Evolutionary conservation across 2,113 vertebrate species (phyloP).

Genomic region (Xenopus tropicalis): DNA sequence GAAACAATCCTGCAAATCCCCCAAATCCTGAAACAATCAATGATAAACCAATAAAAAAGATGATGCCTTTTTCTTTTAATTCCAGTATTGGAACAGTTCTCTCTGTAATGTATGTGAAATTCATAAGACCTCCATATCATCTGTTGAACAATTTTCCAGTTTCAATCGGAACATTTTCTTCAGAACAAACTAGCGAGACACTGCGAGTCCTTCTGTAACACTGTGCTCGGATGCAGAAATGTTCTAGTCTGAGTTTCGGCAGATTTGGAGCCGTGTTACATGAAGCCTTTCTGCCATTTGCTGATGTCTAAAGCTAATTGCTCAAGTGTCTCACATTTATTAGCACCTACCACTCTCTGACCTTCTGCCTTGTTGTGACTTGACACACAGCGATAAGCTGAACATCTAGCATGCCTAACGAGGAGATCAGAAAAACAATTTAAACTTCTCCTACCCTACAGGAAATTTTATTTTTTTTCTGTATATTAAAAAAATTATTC

Average conservation of each 20-base stretch:
- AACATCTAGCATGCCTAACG: slow-evolving; percentile 33
- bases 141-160: too few species aligned
- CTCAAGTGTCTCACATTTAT: slow-evolving; percentile 34
- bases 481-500: not conserved
- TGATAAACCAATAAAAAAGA: too few species aligned
- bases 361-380: slow-evolving; percentile 36
- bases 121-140: too few species aligned
- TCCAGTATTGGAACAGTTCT: too few species aligned
- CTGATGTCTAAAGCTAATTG: slow-evolving; percentile 35
- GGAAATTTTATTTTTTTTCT: not conserved
- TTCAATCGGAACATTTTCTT: too few species aligned
- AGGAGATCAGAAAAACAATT: slow-evolving; percentile 12
- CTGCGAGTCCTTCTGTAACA: too few species aligned
- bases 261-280: slow-evolving; percentile 5
- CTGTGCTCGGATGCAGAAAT: not conserved
- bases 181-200: too few species aligned
- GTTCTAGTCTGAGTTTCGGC: slow-evolving; percentile 29
- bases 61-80: too few species aligned
- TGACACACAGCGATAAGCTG: slow-evolving; percentile 33
- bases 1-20: too few species aligned
- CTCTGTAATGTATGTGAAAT: too few species aligned
- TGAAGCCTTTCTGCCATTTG: slow-evolving; percentile 28
- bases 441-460: slow-evolving; percentile 1
- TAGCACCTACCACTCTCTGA: slow-evolving; percentile 23
- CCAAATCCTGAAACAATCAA: too few species aligned